Evolutionary conservation across 2,113 vertebrate genomes (phyloP), one percentile per base, ranked within the genome.

Genomic region (Aspiorhynchus laticeps): DNA sequence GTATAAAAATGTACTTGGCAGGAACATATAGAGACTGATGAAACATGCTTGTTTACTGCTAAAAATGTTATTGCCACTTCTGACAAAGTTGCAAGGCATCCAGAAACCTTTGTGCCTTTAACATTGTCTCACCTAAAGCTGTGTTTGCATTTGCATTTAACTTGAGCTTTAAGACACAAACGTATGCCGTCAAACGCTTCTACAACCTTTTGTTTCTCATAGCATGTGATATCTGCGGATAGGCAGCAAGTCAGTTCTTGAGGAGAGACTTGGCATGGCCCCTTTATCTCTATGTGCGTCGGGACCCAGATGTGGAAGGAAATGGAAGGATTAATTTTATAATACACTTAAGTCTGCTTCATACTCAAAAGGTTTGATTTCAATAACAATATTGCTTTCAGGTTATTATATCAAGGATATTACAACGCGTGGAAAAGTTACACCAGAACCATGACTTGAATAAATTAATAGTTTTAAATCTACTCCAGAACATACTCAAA

Each of bases 321-420:
- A 92, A 92, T 85, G 82, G 85, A 92, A 91, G 93, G 92, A 93
- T 93, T 75, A 91, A 89, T 91, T 90, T 90, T 69, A 26, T 88
- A 89, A 91, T 91, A 89, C 92, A 93, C 88, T 89, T 85, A 89
- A 93, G 91, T 88, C 80, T 84, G 86, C 63, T 94, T 5, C 94
- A 95, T 95, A 93, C 92, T 91, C 92, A 93, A 95, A 96, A 96
- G 96, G 95, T 94, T 94, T 95, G 73, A 89, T 89, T 90, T 89
- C 89, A 87, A 87, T 90, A 91, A 91, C 91, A 91, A 90, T 90
- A 51, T 82, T 63, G 69, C 80, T 92, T 91, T 87, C 90, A 88
- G 90, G 90, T 87, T 74, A 85, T 86, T 87, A 81, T 88, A 85
- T 51, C 74, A 24, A 79, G 63, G 59, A 71, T 51, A 76, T 86